Percentiles rank a stretch among this genome's conserved stretches.
phyloP scores from a whole-genome alignment of 2,113 vertebrate genomes.

The Octodon degus region DNA sequence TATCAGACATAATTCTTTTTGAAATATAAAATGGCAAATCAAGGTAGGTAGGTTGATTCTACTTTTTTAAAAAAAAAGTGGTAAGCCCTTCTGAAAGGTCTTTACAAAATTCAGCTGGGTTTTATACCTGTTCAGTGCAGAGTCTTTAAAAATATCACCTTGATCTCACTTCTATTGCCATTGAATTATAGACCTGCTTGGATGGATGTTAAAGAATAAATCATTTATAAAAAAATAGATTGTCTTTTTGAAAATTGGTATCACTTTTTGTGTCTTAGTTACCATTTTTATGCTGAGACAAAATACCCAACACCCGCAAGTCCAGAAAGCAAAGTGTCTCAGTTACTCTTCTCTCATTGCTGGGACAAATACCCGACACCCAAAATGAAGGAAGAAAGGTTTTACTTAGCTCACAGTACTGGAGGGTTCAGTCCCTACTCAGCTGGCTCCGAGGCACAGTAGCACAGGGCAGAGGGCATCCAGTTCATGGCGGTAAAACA shows the following conservation, averaged over 20 bases:
- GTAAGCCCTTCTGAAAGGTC: background rate
- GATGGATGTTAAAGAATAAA: constrained; percentile 4
- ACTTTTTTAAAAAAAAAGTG: background rate
- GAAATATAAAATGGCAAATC: constrained; percentile 49
- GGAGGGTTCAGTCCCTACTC: no score
- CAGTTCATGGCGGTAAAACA: no score
- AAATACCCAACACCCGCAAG: background rate
- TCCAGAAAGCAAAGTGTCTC: background rate
- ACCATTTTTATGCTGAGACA: background rate
- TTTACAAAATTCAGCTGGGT: background rate
- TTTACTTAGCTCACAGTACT: no score
- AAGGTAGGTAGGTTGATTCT: background rate
- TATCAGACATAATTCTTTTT: constrained; percentile 26
- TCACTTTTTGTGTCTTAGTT: background rate
- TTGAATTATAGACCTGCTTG: constrained; percentile 63
- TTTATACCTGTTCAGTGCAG: background rate
- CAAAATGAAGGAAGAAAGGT: no score
- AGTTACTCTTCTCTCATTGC: no score
- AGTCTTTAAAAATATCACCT: constrained; percentile 38
- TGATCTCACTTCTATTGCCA: background rate
- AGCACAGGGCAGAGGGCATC: no score
- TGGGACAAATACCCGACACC: no score
- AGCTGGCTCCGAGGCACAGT: no score
- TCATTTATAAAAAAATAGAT: constrained; percentile 15
- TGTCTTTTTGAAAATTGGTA: background rate